Conservation (phyloP, 2,888 invertebrate species). For the Mellilla xanthometata region DNA sequence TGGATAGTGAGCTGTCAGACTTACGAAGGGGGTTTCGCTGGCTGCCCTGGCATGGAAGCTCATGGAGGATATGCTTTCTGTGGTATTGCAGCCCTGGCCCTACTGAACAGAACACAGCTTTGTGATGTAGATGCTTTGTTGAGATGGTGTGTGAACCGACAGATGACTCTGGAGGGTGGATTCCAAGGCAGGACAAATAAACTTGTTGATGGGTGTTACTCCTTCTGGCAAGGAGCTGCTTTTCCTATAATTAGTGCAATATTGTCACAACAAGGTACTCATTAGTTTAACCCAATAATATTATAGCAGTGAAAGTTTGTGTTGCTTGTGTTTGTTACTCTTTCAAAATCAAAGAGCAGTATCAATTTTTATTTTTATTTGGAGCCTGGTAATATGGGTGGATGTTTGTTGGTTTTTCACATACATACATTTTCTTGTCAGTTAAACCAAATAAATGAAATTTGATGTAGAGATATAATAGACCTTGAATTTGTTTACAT, state of each 20-base stretch:
- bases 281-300: background rate
- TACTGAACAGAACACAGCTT: constrained; percentile 89
- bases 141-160: constrained; percentile 94
- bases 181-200: constrained; percentile 99
- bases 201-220: constrained; percentile 98
- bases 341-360: no score
- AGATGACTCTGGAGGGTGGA: constrained; percentile 97
- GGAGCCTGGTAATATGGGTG: no score
- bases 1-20: constrained; percentile 98
- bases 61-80: constrained; percentile 99
- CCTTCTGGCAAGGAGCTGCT: constrained; percentile 98
- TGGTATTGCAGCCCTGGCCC: constrained; percentile 93
- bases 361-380: no score
- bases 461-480: no score
- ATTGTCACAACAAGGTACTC: constrained; percentile 79
- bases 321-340: no score
- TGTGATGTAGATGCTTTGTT: constrained; percentile 90
- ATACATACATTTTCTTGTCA: no score
- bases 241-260: constrained; percentile 93
- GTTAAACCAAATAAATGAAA: no score
- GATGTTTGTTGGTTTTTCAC: no score
- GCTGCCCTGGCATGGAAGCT: constrained; percentile 94
- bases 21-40: constrained; percentile 99
- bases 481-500: no score
- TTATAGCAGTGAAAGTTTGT: no score